Conservation (phyloP, 2,888 invertebrate species). For the Drosophila stalkeri region DNA sequence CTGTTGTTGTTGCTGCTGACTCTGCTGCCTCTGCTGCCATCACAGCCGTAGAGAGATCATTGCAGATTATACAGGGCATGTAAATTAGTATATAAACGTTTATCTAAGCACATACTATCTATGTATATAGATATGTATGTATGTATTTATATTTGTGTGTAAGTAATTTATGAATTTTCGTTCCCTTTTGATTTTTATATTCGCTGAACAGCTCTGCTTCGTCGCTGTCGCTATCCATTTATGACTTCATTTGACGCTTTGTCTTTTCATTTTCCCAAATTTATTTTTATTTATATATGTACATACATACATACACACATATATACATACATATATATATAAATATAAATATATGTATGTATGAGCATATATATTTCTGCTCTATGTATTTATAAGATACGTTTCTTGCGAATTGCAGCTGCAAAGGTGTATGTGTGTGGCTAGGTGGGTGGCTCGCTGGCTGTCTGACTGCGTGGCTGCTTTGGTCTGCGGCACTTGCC, state of each 20-base stretch:
- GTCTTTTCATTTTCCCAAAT: slow-evolving; percentile 25
- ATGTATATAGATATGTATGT: background rate
- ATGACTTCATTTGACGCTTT: slow-evolving; percentile 41
- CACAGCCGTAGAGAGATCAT: slow-evolving; percentile 61
- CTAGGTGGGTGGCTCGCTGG: background rate
- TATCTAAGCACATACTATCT: slow-evolving; percentile 17
- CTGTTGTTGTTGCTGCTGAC: slow-evolving; percentile 34
- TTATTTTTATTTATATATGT: slow-evolving; percentile 15
- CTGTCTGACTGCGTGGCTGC: slow-evolving; percentile 6
- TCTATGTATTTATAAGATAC: slow-evolving; percentile 17
- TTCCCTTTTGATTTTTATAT: slow-evolving; percentile 22
- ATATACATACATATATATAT: background rate
- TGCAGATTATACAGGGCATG: slow-evolving; percentile 65
- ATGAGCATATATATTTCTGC: background rate
- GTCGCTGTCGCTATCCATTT: slow-evolving; percentile 28
- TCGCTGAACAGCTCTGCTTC: slow-evolving; percentile 19
- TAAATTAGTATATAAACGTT: slow-evolving; percentile 18
- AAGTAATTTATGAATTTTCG: slow-evolving; percentile 20
- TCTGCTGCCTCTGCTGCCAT: slow-evolving; percentile 28
- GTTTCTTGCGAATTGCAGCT: slow-evolving; percentile 27
- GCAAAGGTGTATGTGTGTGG: background rate
- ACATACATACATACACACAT: background rate
- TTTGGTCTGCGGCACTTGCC: slow-evolving; percentile 9
- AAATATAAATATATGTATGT: background rate
- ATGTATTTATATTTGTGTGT: background rate